Percentiles rank a stretch among this genome's conserved stretches.
These are phyloP conservation scores for Gasterosteus nipponicus DNA, from an alignment of 2,113 vertebrate species.

Conservation along the genomic window DNA sequence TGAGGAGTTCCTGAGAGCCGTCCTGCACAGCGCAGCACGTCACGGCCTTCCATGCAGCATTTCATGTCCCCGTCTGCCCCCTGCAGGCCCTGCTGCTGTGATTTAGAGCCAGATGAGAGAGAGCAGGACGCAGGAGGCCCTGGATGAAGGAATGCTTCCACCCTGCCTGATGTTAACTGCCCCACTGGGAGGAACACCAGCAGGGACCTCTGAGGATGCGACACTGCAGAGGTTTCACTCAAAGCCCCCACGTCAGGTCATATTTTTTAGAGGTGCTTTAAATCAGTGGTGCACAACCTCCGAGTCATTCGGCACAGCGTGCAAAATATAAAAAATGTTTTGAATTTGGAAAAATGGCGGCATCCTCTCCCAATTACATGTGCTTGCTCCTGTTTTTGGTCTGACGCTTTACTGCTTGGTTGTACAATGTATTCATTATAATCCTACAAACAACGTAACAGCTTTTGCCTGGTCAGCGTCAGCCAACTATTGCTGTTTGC, in stretches of 20 bases:
- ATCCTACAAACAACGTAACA: too few species aligned
- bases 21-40: conserved; percentile 20
- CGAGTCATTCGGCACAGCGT: too few species aligned
- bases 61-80: conserved; percentile 68
- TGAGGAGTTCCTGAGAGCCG: conserved; percentile 2
- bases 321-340: too few species aligned
- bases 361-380: too few species aligned
- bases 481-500: too few species aligned
- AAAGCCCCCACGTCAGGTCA: conserved; percentile 21
- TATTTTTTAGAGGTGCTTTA: not conserved
- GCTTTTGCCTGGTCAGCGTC: too few species aligned
- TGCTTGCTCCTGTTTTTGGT: too few species aligned
- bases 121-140: conserved; percentile 8
- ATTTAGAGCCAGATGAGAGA: conserved; percentile 59
- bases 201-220: conserved; percentile 32
- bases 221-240: conserved; percentile 18
- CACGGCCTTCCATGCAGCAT: conserved; percentile 39
- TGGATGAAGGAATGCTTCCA: conserved; percentile 23
- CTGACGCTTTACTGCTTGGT: too few species aligned
- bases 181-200: conserved; percentile 49
- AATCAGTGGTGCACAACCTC: too few species aligned
- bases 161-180: conserved; percentile 56
- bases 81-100: conserved; percentile 57
- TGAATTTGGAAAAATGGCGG: too few species aligned
- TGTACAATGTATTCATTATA: too few species aligned